Percentiles rank a stretch among this genome's conserved stretches.
phyloP scores from a whole-genome alignment of 2,113 vertebrate genomes.

The Coptodon rendalli region DNA sequence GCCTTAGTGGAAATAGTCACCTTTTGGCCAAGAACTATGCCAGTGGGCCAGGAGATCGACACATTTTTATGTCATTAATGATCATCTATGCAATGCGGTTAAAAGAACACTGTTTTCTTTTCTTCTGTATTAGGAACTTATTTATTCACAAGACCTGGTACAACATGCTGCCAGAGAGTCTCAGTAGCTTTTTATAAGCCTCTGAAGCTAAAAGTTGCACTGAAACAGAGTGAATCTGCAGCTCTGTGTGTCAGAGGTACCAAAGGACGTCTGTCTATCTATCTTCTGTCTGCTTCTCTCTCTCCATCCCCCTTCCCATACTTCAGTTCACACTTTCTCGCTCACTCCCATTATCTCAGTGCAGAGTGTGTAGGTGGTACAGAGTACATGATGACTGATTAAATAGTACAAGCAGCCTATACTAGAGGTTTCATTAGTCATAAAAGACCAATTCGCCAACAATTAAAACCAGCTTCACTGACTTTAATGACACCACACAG shows the following conservation, averaged over 20 bases:
- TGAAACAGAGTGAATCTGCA: background rate
- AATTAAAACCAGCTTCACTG: slow-evolving; percentile 57
- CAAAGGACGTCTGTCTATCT: background rate
- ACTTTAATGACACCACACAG: slow-evolving; percentile 46
- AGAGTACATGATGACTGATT: slow-evolving; percentile 52
- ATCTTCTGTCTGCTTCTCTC: background rate
- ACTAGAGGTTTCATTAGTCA: slow-evolving; percentile 63
- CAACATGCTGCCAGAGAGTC: background rate
- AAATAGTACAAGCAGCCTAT: slow-evolving; percentile 58
- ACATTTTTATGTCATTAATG: background rate
- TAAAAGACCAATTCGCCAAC: slow-evolving; percentile 61
- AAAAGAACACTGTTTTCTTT: background rate
- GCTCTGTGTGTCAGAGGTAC: background rate
- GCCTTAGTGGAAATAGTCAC: background rate
- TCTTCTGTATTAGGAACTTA: background rate
- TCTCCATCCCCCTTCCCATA: background rate
- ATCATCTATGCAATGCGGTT: background rate
- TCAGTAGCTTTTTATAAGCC: background rate
- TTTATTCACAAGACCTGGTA: background rate
- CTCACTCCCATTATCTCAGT: slow-evolving; percentile 2
- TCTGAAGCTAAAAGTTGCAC: background rate
- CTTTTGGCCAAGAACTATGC: background rate
- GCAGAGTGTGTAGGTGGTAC: slow-evolving; percentile 50
- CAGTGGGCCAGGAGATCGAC: background rate
- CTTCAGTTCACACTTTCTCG: background rate